Base-by-base conservation (phyloP, 2,888 invertebrate genomes). In the Mellilla xanthometata region DNA sequence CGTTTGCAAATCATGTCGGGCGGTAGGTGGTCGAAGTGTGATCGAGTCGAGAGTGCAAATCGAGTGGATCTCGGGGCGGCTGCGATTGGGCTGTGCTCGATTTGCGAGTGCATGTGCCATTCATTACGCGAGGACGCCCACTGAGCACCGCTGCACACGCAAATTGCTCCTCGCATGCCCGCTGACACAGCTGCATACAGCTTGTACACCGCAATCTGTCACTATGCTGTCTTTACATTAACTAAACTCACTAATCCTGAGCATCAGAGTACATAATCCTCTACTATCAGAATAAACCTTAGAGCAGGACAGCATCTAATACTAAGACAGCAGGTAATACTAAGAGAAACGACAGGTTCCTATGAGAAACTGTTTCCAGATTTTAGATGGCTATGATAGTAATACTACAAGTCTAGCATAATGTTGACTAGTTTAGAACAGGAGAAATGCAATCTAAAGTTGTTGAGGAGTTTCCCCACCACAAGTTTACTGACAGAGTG, bases 61-160 rank as follows among this genome's bases (percentile, higher is more conserved):
- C 57, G 48, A 49, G 15, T 19, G 15, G 6, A n/a, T n/a, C n/a
- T n/a, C n/a, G 15, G 15, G 6, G 15, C 59, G 60, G 56, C 60
- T 60, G 60, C 53, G 61, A 69, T 66, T 67, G 65, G 67, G 65
- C 68, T 72, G 70, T 68, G 71, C 68, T 66, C 64, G 68, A 76
- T 76, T 63, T 72, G 68, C 63, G 65, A 71, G 71, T 72, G 71
- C 71, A 76, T 72, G 68, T 61, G 63, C 73, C 68, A 77, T 81
- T 79, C 77, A 83, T 81, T 80, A 79, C 72, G 65, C 66, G 58
- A 64, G 81, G 74, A 76, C 84, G 77, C 81, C 82, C 72, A 82
- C 81, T 79, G 82, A 77, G 85, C 81, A 74, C 79, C 65, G 76
- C 66, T 81, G 81, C 82, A 80, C 81, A 81, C 78, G 79, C 83